Evolutionary conservation across 1,140 invertebrate species (phyloP).

Genomic region (Teleogryllus occipitalis): DNA sequence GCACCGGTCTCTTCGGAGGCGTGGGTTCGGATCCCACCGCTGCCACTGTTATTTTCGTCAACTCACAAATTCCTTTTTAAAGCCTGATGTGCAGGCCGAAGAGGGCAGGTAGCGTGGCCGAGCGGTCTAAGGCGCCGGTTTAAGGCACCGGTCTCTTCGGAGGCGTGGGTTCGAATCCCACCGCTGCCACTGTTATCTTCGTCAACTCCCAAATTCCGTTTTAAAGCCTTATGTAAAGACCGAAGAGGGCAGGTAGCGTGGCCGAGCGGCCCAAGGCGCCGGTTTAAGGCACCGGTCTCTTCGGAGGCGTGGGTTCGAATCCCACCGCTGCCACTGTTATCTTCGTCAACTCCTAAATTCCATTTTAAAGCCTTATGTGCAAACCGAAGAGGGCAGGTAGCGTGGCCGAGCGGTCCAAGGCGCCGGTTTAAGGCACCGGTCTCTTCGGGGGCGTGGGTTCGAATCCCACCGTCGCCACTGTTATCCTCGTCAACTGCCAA

Average conservation of each 20-base stretch:
- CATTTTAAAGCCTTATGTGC: no score
- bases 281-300: slow-evolving; percentile 67
- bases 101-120: slow-evolving; percentile 29
- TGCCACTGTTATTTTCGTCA: no score
- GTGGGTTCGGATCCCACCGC: slow-evolving; percentile 71
- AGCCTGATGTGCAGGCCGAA: no score
- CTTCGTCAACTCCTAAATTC: no score
- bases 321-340: slow-evolving; percentile 66
- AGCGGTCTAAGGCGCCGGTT: slow-evolving; percentile 30
- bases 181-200: slow-evolving; percentile 61
- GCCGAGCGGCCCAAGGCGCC: slow-evolving; percentile 67
- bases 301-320: slow-evolving; percentile 67
- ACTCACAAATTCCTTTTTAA: no score
- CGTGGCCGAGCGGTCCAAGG: slow-evolving; percentile 68
- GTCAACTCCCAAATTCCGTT: no score
- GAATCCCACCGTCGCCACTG: slow-evolving; percentile 73
- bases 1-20: slow-evolving; percentile 44
- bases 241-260: no score
- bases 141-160: slow-evolving; percentile 56
- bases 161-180: slow-evolving; percentile 69
- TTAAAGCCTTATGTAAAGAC: no score
- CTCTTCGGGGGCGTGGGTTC: slow-evolving; percentile 69
- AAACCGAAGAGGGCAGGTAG: no score
- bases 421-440: slow-evolving; percentile 70
- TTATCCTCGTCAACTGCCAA: no score